Percentiles rank a stretch among this genome's conserved stretches.
These are phyloP conservation scores for Zeugodacus cucurbitae DNA, from an alignment of 1,140 invertebrate genomes.

Conservation along the genomic window DNA sequence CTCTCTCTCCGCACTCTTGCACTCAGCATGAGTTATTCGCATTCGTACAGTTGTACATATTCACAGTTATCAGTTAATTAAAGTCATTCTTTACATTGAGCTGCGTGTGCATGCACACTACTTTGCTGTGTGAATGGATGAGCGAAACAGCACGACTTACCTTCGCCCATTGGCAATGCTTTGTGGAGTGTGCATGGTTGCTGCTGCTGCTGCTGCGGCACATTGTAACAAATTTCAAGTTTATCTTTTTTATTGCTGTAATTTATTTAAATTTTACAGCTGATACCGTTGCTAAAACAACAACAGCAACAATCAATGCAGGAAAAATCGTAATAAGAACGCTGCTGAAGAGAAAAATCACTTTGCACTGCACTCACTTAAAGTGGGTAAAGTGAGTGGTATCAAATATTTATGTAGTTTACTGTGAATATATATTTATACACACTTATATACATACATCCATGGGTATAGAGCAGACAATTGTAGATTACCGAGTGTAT, in stretches of 20 bases:
- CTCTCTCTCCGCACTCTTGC: neutral
- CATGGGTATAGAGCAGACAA: neutral
- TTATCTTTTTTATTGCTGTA: conserved; percentile 40
- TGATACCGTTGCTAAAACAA: conserved; percentile 24
- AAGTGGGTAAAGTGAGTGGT: neutral
- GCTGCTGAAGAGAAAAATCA: conserved; percentile 1
- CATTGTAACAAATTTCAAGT: conserved; percentile 23
- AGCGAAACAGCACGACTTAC: neutral
- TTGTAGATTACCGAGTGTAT: neutral
- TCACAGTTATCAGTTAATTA: conserved; percentile 46
- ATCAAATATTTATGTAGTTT: no score
- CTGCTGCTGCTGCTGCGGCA: neutral
- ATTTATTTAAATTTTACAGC: conserved; percentile 40
- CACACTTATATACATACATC: neutral
- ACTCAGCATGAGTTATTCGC: conserved; percentile 6
- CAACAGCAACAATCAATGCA: neutral
- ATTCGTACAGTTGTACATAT: conserved; percentile 24
- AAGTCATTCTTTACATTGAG: conserved; percentile 44
- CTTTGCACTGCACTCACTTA: conserved; percentile 30
- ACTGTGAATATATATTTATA: neutral
- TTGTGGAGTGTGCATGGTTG: neutral
- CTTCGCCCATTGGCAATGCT: neutral
- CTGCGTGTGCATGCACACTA: neutral
- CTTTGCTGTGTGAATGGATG: neutral
- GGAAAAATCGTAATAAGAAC: conserved; percentile 7